phyloP scores from a whole-genome alignment of 2,113 vertebrate species.

The Microtus pennsylvanicus region DNA sequence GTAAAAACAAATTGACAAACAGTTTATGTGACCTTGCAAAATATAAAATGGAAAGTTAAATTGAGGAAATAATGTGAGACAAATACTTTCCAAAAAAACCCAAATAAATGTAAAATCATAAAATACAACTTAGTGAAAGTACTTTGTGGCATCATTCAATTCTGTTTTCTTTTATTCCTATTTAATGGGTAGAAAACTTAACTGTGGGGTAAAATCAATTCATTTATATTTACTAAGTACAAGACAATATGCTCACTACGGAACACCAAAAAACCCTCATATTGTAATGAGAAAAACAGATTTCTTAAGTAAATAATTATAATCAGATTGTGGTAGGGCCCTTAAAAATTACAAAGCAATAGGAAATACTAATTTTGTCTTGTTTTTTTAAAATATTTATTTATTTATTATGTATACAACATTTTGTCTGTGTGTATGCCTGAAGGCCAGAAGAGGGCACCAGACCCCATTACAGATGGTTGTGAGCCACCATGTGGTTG shows the following conservation, averaged over 20 bases:
- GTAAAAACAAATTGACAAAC: conserved; percentile 57
- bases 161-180: conserved; percentile 48
- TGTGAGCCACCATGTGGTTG: no score
- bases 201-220: conserved; percentile 20
- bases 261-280: conserved; percentile 13
- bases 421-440: no score
- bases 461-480: no score
- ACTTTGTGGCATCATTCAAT: conserved; percentile 32
- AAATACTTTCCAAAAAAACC: conserved; percentile 56
- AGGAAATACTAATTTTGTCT: conserved; percentile 28
- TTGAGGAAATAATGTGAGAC: conserved; percentile 44
- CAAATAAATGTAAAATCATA: conserved; percentile 30
- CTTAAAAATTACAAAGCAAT: conserved; percentile 44
- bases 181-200: conserved; percentile 45
- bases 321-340: not conserved
- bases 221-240: conserved; percentile 11
- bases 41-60: conserved; percentile 54
- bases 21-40: conserved; percentile 9
- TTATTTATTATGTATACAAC: no score
- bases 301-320: conserved; percentile 66
- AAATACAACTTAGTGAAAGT: conserved; percentile 44
- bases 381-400: not conserved
- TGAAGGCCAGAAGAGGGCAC: no score
- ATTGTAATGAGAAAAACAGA: not conserved
- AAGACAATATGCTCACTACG: conserved; percentile 29